Conservation (phyloP, 2,888 invertebrate genomes). For the Agrypnus murinus region DNA sequence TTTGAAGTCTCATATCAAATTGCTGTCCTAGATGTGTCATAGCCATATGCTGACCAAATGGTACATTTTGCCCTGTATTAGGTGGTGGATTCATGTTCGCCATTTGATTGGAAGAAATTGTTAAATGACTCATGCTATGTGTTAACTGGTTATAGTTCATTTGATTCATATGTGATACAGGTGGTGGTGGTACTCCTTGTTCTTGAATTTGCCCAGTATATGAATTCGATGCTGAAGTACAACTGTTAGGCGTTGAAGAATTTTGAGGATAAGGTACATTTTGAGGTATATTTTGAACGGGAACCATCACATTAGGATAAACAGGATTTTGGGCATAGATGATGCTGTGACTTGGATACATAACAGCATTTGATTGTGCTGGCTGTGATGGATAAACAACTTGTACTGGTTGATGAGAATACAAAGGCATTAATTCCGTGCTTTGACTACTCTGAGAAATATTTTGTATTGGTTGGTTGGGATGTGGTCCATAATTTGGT, state of each 20-base stretch:
- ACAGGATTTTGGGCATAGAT: conserved; percentile 61
- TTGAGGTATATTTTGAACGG: conserved; percentile 48
- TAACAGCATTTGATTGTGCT: conserved; percentile 56
- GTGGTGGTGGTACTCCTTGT: conserved; percentile 33
- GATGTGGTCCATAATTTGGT: conserved; percentile 45
- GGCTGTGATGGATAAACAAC: conserved; percentile 54
- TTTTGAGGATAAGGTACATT: conserved; percentile 58
- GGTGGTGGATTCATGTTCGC: conserved; percentile 23
- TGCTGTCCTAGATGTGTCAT: conserved; percentile 36
- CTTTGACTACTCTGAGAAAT: conserved; percentile 49
- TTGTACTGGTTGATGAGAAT: conserved; percentile 54
- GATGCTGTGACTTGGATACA: conserved; percentile 64
- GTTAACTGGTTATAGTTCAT: conserved; percentile 15
- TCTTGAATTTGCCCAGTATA: conserved; percentile 46
- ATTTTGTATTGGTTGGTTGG: conserved; percentile 37
- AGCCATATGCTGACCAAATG: conserved; percentile 39
- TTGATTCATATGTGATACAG: conserved; percentile 36
- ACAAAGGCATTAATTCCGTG: conserved; percentile 55
- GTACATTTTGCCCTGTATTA: conserved; percentile 36
- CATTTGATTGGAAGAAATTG: conserved; percentile 32
- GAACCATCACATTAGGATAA: conserved; percentile 47
- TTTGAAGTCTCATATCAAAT: conserved; percentile 52
- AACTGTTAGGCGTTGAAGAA: conserved; percentile 64
- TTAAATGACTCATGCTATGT: conserved; percentile 27
- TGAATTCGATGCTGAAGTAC: conserved; percentile 56